phyloP scores from a whole-genome alignment of 2,888 invertebrate species.

The Tanypteryx hageni region DNA sequence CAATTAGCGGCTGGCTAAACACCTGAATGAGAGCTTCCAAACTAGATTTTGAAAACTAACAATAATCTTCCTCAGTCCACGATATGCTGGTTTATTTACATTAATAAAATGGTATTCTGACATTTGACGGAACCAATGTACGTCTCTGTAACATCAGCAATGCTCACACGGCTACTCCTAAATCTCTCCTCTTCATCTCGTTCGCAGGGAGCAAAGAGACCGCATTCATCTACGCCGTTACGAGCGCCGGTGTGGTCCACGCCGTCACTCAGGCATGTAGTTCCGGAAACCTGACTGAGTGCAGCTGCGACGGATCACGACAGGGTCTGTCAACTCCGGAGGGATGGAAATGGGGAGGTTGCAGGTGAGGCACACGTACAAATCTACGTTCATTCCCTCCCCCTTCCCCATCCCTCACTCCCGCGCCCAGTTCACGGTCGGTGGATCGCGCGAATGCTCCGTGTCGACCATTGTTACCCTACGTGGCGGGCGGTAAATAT shows the following conservation, averaged over 20 bases:
- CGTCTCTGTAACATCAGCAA: neutral
- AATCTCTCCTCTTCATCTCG: too few species aligned
- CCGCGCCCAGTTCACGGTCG: neutral
- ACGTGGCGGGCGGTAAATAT: neutral
- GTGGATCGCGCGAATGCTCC: neutral
- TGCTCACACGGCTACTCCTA: neutral
- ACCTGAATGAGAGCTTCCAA: too few species aligned
- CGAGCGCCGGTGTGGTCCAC: conserved; percentile 79
- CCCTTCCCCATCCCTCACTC: neutral
- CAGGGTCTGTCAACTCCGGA: conserved; percentile 75
- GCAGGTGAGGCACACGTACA: conserved; percentile 73
- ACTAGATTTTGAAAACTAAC: too few species aligned
- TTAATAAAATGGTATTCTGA: neutral
- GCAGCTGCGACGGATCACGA: conserved; percentile 76
- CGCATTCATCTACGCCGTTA: conserved; percentile 79
- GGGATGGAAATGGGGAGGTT: conserved; percentile 79
- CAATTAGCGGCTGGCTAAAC: too few species aligned
- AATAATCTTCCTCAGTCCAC: neutral
- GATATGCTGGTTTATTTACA: neutral
- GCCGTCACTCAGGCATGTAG: conserved; percentile 78
- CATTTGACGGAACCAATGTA: neutral
- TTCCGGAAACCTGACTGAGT: conserved; percentile 78
- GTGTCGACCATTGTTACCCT: neutral
- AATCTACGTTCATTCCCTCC: neutral
- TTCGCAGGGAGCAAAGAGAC: conserved; percentile 78